Evolutionary conservation across 2,888 invertebrate genomes (phyloP), one percentile per base, ranked within the genome.

Genomic region (Cheilosia impressa): DNA sequence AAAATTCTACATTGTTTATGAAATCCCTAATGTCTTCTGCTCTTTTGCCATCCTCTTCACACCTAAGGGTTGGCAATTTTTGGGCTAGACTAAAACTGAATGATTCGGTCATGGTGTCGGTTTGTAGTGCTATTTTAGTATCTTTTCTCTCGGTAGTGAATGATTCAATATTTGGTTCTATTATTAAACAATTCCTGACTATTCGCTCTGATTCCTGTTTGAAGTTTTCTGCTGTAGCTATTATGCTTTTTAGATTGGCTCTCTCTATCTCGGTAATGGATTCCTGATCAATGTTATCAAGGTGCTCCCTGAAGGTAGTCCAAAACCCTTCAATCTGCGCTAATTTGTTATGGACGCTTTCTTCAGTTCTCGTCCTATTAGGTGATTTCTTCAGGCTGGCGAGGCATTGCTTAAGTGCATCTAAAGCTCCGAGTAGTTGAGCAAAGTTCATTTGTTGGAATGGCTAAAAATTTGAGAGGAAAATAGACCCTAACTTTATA

Each of bases 1-100:
- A 53, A 19, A 62, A 62, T 43, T 72, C 72, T 22, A 72, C 52
- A 7, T 50, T 72, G 7, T 62, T 72, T 10, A 72, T 10, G n/a
- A 71, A 71, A 10, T 71, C 71, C 19, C 60, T 27, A n/a, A 71
- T 34, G 4, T 43, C 34, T 13, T 57, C 57, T 15, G 47, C 43
- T 24, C 52, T 15, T 50, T 50, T 65, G 65, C 47, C 47, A 47
- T 63, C 62, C 47, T 63, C 50, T 6, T 52, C 38, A 19, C 38
- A 19, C 9, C 1, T 52, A 10, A 52, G 15, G 10, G 24, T 15
- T 2, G 24, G 24, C 1, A 52, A 5, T 13, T 52, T 52, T 52
- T 52, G 52, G 0, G 52, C 52, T 0, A 24, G 2, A 5, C 27
- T 52, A 27, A 52, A 52, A 24, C 15, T 5, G 4, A 52, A 52